A percentile compares a stretch with the other conserved stretches of the same genome.
phyloP scores from a whole-genome alignment of 2,888 invertebrate genomes.

The Meganola albula region DNA sequence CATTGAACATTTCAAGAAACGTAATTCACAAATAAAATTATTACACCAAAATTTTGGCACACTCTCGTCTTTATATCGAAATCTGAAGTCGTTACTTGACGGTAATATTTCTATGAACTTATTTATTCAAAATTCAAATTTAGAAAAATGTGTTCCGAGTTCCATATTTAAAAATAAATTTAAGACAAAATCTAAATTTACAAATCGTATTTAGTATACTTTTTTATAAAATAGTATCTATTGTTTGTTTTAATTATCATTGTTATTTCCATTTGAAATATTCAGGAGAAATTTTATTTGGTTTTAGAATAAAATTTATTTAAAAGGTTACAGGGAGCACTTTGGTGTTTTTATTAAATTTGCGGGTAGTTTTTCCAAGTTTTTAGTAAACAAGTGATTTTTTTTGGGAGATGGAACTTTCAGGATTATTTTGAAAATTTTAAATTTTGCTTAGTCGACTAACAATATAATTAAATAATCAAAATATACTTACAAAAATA shows the following conservation, averaged over 20 bases:
- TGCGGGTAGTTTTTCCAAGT: too few relatives aligned
- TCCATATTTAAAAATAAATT: constrained; percentile 6
- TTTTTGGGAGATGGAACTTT: not conserved
- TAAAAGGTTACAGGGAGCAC: too few relatives aligned
- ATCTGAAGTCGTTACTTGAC: too few relatives aligned
- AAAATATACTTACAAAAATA: constrained; percentile 71
- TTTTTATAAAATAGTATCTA: constrained; percentile 8
- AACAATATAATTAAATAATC: constrained; percentile 11
- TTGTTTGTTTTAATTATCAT: constrained; percentile 23
- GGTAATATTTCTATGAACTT: constrained; percentile 38
- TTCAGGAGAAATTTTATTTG: constrained; percentile 2
- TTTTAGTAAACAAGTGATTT: constrained; percentile 11
- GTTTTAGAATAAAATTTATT: not conserved
- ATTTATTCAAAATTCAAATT: constrained; percentile 17
- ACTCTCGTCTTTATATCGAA: too few relatives aligned
- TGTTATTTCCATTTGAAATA: constrained; percentile 8
- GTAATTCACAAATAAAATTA: constrained; percentile 37
- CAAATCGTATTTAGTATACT: too few relatives aligned
- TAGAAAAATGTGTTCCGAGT: not conserved
- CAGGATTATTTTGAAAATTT: not conserved
- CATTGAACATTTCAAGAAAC: constrained; percentile 32
- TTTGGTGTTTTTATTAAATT: not conserved
- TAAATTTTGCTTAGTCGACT: constrained; percentile 10
- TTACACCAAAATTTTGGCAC: constrained; percentile 54
- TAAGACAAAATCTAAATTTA: too few relatives aligned